Percentiles rank a stretch among this genome's conserved stretches.
These are phyloP conservation scores for Mergus octosetaceus DNA, from an alignment of 2,797 vertebrate genomes.

Conservation along the genomic window DNA sequence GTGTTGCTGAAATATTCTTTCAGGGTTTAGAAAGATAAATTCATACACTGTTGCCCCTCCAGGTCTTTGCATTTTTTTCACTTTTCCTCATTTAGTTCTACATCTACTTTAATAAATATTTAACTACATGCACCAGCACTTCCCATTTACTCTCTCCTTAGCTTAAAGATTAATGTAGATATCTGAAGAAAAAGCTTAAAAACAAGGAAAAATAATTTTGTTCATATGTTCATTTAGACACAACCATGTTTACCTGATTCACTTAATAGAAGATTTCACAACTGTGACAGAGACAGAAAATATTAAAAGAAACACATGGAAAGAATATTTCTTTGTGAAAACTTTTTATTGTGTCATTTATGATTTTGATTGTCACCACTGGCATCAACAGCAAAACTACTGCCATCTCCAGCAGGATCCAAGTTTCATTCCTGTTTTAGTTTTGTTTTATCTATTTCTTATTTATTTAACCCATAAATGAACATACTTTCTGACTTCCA, in stretches of 20 bases:
- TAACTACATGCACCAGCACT: slow-evolving; percentile 36
- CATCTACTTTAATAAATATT: slow-evolving; percentile 65
- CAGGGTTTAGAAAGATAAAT: slow-evolving; percentile 37
- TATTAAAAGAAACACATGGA: neutral
- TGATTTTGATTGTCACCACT: neutral
- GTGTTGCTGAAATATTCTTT: neutral
- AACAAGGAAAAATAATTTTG: slow-evolving; percentile 14
- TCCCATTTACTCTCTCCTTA: slow-evolving; percentile 42
- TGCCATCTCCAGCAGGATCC: neutral
- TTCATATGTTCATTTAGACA: slow-evolving; percentile 1
- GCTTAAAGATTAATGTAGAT: slow-evolving; percentile 59
- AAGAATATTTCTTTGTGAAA: neutral
- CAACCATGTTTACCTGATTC: slow-evolving; percentile 11
- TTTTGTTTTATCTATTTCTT: neutral
- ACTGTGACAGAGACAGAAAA: neutral
- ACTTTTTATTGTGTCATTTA: neutral
- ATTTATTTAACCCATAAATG: neutral
- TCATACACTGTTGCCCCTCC: neutral
- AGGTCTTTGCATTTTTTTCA: slow-evolving; percentile 29
- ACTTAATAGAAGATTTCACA: slow-evolving; percentile 26
- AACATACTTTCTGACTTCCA: neutral
- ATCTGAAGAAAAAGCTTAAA: slow-evolving; percentile 34
- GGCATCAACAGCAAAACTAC: neutral
- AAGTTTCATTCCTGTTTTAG: neutral
- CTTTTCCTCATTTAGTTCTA: slow-evolving; percentile 48